Percentiles rank a stretch among this genome's conserved stretches.
phyloP scores from a whole-genome alignment of 23 tunicate genomes.

The Halocynthia roretzi region DNA sequence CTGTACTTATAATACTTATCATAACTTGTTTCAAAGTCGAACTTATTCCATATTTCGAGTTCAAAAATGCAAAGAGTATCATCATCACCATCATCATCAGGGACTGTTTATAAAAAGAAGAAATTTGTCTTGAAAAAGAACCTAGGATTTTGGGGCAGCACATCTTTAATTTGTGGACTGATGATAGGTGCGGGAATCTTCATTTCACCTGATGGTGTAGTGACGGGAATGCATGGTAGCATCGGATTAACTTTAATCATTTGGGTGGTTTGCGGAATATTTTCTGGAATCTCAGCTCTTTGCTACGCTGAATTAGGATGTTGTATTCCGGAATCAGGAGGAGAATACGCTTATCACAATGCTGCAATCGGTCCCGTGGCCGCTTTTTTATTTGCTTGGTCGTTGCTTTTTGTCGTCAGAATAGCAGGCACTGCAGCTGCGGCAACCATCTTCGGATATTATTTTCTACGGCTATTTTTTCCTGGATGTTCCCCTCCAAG shows the following conservation, averaged over 20 bases:
- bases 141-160: too few species aligned
- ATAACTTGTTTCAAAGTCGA: too few species aligned
- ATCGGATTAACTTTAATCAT: constrained; percentile 30
- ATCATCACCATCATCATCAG: too few species aligned
- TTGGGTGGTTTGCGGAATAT: constrained; percentile 28
- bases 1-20: too few species aligned
- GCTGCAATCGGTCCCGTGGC: constrained; percentile 31
- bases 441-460: constrained; percentile 19
- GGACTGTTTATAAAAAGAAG: too few species aligned
- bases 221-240: constrained; percentile 35
- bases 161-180: too few species aligned
- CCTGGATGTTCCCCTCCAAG: constrained; percentile 19
- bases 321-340: not conserved
- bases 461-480: constrained; percentile 22
- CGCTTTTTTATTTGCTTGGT: constrained; percentile 18
- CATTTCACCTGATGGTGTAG: constrained; percentile 34
- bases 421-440: constrained; percentile 10
- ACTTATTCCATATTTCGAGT: too few species aligned
- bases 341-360: constrained; percentile 25
- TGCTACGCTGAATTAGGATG: too few species aligned
- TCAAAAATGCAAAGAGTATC: too few species aligned
- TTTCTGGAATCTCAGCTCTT: too few species aligned
- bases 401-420: not conserved
- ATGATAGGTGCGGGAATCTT: constrained; percentile 27
- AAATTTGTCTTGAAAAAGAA: too few species aligned